Evolutionary conservation across 2,888 invertebrate species (phyloP).

Genomic region (Lysandra bellargus): DNA sequence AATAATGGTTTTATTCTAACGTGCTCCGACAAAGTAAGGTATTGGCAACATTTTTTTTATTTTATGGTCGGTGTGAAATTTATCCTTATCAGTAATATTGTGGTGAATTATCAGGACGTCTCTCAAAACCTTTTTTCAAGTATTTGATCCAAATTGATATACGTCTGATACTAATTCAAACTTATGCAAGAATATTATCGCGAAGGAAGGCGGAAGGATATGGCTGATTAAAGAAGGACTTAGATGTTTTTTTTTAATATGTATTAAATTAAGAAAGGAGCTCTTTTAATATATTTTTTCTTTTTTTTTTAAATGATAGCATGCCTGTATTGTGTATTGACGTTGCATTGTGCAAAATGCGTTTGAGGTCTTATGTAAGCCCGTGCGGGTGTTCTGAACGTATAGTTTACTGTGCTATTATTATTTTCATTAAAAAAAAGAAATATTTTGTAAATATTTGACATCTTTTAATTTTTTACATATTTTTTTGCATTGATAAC

Average conservation of each 20-base stretch:
- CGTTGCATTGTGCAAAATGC: conserved; percentile 3
- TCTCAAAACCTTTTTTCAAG: background rate
- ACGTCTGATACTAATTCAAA: no score
- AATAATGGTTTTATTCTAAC: conserved; percentile 35
- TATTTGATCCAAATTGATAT: background rate
- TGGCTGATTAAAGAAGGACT: background rate
- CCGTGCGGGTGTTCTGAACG: background rate
- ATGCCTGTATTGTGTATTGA: background rate
- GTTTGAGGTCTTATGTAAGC: conserved; percentile 27
- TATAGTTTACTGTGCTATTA: background rate
- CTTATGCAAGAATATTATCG: background rate
- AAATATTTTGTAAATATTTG: no score
- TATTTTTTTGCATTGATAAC: no score
- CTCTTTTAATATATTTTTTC: background rate
- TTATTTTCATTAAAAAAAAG: background rate
- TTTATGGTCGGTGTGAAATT: conserved; percentile 2
- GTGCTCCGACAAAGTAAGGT: conserved; percentile 27
- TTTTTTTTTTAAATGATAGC: background rate
- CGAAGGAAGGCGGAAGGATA: background rate
- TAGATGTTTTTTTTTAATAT: background rate
- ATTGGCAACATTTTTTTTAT: conserved; percentile 22
- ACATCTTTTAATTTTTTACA: no score
- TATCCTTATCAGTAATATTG: background rate
- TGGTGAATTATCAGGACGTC: background rate
- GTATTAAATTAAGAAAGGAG: background rate